Evolutionary conservation across 1,140 invertebrate genomes (phyloP).

Genomic region (Amphibalanus amphitrite): DNA sequence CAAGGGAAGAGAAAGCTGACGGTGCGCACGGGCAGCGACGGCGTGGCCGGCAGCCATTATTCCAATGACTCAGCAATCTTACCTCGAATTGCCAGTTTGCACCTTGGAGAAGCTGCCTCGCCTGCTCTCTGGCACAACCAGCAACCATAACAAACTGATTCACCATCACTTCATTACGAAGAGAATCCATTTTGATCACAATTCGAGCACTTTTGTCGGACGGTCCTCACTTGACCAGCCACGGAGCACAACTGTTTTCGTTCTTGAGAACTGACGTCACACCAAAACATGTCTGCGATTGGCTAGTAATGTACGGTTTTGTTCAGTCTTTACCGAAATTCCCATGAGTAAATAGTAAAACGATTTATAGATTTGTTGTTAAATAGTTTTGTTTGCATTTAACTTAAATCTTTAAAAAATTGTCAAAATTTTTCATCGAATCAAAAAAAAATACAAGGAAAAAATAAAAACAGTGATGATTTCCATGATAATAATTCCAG

Average conservation of each 20-base stretch:
- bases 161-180: slow-evolving; percentile 68
- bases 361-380: no score
- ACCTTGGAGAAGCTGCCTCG: slow-evolving; percentile 75
- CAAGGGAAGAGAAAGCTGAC: not conserved
- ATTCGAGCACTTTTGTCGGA: not conserved
- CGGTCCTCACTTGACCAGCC: not conserved
- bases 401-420: no score
- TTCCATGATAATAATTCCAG: no score
- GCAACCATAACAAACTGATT: slow-evolving; percentile 88
- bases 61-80: slow-evolving; percentile 18
- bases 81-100: slow-evolving; percentile 95
- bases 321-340: no score
- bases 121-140: slow-evolving; percentile 80
- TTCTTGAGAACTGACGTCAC: not conserved
- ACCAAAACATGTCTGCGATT: not conserved
- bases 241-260: not conserved
- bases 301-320: not conserved
- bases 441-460: no score
- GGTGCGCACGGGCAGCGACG: no score
- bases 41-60: not conserved
- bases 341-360: no score
- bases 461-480: no score
- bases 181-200: slow-evolving; percentile 1
- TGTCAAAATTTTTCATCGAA: no score
- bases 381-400: no score